phyloP scores from a whole-genome alignment of 1,140 invertebrate genomes.

The Cotesia glomerata region DNA sequence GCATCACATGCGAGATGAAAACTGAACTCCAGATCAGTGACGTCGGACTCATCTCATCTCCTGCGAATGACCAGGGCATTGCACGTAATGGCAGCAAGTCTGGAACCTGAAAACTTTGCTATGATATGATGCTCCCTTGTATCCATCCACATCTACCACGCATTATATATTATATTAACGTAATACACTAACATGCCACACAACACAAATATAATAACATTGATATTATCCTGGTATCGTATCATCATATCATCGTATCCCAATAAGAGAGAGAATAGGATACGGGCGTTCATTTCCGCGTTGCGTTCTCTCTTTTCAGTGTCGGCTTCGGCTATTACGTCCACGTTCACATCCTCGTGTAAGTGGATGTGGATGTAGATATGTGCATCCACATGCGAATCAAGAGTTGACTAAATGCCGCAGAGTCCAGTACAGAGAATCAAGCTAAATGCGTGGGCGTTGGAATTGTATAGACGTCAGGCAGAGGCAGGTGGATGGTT shows the following conservation, averaged over 20 bases:
- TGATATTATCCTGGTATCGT: background rate
- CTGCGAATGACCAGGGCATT: constrained; percentile 16
- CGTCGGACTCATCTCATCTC: background rate
- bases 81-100: background rate
- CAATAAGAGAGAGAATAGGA: too few species aligned
- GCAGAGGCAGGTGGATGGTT: constrained; percentile 51
- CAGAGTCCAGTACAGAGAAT: constrained; percentile 21
- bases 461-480: constrained; percentile 29
- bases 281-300: background rate
- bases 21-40: background rate
- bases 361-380: background rate
- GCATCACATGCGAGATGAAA: background rate
- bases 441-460: constrained; percentile 14
- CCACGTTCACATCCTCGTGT: constrained; percentile 18
- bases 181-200: too few species aligned
- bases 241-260: background rate
- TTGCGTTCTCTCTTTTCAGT: background rate
- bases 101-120: too few species aligned
- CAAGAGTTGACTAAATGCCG: constrained; percentile 34
- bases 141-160: background rate
- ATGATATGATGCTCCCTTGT: too few species aligned
- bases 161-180: background rate
- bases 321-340: background rate
- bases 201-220: constrained; percentile 6
- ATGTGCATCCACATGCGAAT: constrained; percentile 21